Conservation (phyloP, 2,113 vertebrate genomes). For the Dasyurus viverrinus region DNA sequence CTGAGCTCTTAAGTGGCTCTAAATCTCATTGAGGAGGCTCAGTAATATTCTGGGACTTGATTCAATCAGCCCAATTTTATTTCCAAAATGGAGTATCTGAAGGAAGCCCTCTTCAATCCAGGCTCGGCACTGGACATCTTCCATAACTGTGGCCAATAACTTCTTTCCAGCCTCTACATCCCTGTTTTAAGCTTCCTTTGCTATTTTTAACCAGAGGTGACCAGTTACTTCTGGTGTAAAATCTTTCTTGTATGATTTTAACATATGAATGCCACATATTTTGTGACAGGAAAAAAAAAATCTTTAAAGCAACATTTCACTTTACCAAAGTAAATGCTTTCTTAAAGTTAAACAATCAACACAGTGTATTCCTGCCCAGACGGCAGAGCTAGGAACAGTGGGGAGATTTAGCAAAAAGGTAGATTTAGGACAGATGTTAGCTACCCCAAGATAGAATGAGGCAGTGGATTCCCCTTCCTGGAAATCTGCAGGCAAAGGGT, state of each 20-base stretch:
- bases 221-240: background rate
- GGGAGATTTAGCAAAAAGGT: background rate
- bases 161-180: background rate
- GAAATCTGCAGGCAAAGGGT: background rate
- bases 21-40: background rate
- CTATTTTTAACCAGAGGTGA: background rate
- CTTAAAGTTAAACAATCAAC: background rate
- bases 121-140: background rate
- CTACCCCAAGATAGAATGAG: background rate
- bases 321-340: background rate
- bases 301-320: background rate
- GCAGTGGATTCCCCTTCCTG: background rate
- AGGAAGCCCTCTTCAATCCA: background rate
- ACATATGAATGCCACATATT: background rate
- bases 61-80: background rate
- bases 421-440: background rate
- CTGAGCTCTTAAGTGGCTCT: background rate
- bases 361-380: background rate
- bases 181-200: background rate
- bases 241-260: background rate
- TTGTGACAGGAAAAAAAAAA: background rate
- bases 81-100: background rate
- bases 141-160: background rate
- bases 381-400: background rate
- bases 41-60: background rate